A percentile compares a stretch with the other conserved stretches of the same genome.
Evolutionary conservation across 2,797 vertebrate species (phyloP).

Genomic region (Lophotriccus pileatus): DNA sequence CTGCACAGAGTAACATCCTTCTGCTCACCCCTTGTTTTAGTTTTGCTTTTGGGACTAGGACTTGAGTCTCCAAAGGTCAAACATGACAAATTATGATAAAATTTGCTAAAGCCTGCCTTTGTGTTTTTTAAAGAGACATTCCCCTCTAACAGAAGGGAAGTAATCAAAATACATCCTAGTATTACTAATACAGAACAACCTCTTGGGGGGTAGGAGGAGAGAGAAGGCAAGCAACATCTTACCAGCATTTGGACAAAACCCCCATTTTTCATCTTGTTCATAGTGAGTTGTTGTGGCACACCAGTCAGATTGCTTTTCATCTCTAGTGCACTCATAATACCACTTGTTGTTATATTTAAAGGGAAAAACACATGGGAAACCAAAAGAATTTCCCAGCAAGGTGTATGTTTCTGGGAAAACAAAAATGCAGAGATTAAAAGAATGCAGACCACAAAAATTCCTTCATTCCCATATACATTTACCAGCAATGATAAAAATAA

Average conservation of each 20-base stretch:
- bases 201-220: not conserved
- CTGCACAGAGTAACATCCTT: not conserved
- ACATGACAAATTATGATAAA: not conserved
- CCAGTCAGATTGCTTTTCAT: constrained; percentile 86
- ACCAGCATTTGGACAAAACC: constrained; percentile 90
- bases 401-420: constrained; percentile 83
- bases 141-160: not conserved
- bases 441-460: not conserved
- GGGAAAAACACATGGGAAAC: constrained; percentile 87
- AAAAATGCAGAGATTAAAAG: not conserved
- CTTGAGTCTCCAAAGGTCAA: not conserved
- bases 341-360: constrained; percentile 91
- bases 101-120: not conserved
- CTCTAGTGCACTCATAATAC: constrained; percentile 87
- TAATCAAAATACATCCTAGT: not conserved
- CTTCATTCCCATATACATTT: rapidly evolving
- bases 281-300: constrained; percentile 90
- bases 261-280: constrained; percentile 88
- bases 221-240: constrained; percentile 38
- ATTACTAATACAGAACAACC: not conserved
- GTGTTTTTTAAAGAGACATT: not conserved
- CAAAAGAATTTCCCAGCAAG: constrained; percentile 85
- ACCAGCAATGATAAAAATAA: not conserved
- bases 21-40: not conserved
- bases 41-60: not conserved